Evolutionary conservation across 2,113 vertebrate species (phyloP).

Genomic region (Eurystomus gularis): DNA sequence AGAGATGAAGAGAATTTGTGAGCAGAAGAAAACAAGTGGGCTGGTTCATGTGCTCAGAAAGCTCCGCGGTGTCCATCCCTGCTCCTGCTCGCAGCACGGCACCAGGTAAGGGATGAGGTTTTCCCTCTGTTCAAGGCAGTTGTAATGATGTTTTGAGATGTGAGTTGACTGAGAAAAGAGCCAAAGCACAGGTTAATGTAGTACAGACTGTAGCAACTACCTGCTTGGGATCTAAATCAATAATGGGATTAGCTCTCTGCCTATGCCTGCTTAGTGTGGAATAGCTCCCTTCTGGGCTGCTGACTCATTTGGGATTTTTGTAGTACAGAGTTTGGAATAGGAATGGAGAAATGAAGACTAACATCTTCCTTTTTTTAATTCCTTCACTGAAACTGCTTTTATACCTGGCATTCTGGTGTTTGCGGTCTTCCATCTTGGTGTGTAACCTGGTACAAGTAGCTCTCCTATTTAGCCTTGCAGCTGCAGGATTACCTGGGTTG

Average conservation of each 20-base stretch:
- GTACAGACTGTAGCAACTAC: not conserved
- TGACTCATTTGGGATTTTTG: not conserved
- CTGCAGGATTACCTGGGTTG: not conserved
- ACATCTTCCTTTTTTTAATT: not conserved
- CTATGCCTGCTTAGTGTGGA: not conserved
- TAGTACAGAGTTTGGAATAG: not conserved
- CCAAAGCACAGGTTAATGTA: not conserved
- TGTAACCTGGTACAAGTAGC: not conserved
- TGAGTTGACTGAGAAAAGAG: not conserved
- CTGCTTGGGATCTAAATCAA: not conserved
- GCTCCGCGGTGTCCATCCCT: fast-evolving
- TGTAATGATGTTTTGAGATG: not conserved
- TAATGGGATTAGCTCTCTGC: not conserved
- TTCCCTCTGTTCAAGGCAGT: not conserved
- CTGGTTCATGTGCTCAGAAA: not conserved
- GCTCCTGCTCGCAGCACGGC: fast-evolving
- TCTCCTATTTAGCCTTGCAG: not conserved
- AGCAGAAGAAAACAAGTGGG: not conserved
- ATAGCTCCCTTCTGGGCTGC: not conserved
- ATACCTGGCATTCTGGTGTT: not conserved
- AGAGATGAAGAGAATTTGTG: not conserved
- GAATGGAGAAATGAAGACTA: not conserved
- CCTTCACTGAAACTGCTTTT: not conserved
- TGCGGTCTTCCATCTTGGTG: not conserved
- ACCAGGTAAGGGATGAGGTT: not conserved